These are phyloP conservation scores for Hemitrygon akajei DNA, from an alignment of 2,797 vertebrate species.

Conservation along the genomic window DNA sequence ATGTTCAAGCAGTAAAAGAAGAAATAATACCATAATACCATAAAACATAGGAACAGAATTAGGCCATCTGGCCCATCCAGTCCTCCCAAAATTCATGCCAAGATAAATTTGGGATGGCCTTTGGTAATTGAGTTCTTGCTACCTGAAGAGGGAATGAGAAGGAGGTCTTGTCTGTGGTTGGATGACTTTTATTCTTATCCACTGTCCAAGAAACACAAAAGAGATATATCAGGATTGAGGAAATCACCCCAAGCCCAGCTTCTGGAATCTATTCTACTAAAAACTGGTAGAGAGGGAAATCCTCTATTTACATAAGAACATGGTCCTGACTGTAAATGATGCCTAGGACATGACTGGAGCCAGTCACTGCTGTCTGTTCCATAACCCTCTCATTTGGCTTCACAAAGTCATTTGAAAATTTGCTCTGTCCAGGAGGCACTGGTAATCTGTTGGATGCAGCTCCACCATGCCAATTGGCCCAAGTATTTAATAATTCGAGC, in stretches of 20 bases:
- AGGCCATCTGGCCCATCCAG: too few species aligned
- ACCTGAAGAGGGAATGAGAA: background rate
- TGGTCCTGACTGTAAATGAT: background rate
- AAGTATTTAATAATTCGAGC: background rate
- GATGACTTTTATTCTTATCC: background rate
- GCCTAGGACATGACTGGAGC: background rate
- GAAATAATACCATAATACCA: background rate
- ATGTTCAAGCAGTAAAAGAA: background rate
- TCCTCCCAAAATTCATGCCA: background rate
- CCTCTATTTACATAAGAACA: background rate
- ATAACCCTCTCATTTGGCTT: background rate
- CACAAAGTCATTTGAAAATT: background rate
- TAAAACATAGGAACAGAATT: too few species aligned
- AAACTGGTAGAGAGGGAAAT: background rate
- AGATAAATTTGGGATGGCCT: background rate
- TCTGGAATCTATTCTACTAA: background rate
- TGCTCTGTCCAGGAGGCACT: background rate
- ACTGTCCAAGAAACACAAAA: background rate
- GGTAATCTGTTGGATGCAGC: background rate
- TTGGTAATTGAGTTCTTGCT: background rate
- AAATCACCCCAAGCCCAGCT: background rate
- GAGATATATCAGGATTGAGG: background rate
- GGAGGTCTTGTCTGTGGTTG: background rate
- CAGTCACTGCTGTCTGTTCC: background rate
- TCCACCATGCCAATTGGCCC: background rate